Base-by-base conservation (phyloP, 2,888 invertebrate genomes). In the Dexiosoma caninum region DNA sequence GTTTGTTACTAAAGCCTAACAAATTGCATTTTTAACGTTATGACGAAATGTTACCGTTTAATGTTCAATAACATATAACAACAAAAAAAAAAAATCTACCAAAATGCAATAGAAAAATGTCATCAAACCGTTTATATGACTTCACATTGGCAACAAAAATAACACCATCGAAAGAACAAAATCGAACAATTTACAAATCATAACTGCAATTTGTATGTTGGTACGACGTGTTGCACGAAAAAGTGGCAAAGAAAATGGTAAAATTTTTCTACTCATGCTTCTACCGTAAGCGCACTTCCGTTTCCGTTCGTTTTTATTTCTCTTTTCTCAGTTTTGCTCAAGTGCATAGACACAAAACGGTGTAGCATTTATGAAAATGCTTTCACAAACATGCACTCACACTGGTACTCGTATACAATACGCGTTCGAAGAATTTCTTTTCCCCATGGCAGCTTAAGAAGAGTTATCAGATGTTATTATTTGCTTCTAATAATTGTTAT, bases 21-120 rank as follows among this genome's bases (percentile, higher is more conserved):
- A 79, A 79, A 74, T 79, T 74, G 78, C 76, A 81, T 81, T 84
- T 84, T 82, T 83, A 81, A 81, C 80, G 82, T 82, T 83, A 83
- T 84, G 80, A 84, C 78, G 81, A 82, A 83, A 83, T 82, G 79
- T 79, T 83, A 81, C 76, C 82, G 79, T 82, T 80, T 75, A 72
- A 67, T 81, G 76, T 72, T 42, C 40, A 59, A 59, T 21, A 62
- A 62, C 53, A 71, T n/a, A 51, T 21, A 62, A 55, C 23, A 30
- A 69, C 12, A 37, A 76, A 53, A 62, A 75, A 51, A 21, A 53
- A 32, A 40, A 51, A 35, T 19, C 16, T 35, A 60, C 60, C 23
- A 77, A 64, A 57, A 19, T 64, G 46, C 37, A 35, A 71, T 51
- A 60, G 59, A 49, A 44, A 55, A 55, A 69, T 32, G 21, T 12